Conservation (phyloP, 2,113 vertebrate species). For the Budorcas taxicolor region DNA sequence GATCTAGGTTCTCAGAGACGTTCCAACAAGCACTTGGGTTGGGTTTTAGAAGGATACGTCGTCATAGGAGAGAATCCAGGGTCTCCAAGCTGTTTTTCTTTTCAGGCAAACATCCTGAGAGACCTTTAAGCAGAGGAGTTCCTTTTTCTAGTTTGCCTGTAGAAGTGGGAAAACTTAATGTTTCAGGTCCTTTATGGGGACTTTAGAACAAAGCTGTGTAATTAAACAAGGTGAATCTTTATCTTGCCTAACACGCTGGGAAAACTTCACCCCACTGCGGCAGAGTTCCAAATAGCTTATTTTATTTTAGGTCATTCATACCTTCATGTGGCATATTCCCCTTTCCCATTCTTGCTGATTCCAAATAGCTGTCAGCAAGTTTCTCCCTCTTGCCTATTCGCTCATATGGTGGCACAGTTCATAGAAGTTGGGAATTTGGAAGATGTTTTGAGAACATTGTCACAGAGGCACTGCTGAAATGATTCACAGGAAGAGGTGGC, state of each 20-base stretch:
- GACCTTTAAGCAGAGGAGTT: constrained; percentile 67
- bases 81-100: constrained; percentile 63
- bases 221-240: constrained; percentile 56
- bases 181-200: constrained; percentile 53
- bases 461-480: neutral
- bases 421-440: constrained; percentile 31
- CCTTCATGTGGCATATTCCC: constrained; percentile 34
- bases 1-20: constrained; percentile 50
- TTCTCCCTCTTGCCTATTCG: constrained; percentile 1
- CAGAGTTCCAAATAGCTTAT: constrained; percentile 36
- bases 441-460: constrained; percentile 33
- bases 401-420: constrained; percentile 38
- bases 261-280: constrained; percentile 56
- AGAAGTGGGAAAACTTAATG: constrained; percentile 33
- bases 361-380: constrained; percentile 40
- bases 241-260: constrained; percentile 45
- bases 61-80: constrained; percentile 49
- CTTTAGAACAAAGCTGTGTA: constrained; percentile 53
- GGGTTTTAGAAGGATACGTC: constrained; percentile 43
- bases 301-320: constrained; percentile 28
- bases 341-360: constrained; percentile 52
- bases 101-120: constrained; percentile 56
- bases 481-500: constrained; percentile 45
- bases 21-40: neutral
- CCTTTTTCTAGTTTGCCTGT: constrained; percentile 51